These are phyloP conservation scores for Salmo trutta DNA, from an alignment of 2,797 vertebrate genomes.

Conservation along the genomic window DNA sequence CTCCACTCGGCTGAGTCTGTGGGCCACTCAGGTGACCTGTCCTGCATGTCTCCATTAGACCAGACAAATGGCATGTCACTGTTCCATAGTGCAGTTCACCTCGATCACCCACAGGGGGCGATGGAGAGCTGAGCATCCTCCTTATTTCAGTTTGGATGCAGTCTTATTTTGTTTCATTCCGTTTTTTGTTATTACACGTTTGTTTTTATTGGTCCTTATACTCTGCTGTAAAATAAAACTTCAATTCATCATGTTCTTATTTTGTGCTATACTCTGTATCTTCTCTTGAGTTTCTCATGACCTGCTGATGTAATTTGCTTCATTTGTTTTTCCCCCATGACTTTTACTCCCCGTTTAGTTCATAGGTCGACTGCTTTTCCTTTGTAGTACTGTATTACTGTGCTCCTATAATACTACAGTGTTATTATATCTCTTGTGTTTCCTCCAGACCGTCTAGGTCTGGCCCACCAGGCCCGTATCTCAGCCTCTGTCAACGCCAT, in stretches of 20 bases:
- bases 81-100: neutral
- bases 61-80: conserved; percentile 58
- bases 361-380: no score
- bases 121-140: neutral
- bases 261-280: neutral
- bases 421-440: conserved; percentile 34
- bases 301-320: neutral
- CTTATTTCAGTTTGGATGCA: neutral
- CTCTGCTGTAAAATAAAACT: neutral
- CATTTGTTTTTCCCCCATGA: neutral
- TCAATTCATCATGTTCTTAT: neutral
- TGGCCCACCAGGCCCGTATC: conserved; percentile 87
- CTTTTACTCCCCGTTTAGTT: neutral
- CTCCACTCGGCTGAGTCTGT: conserved; percentile 88
- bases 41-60: conserved; percentile 67
- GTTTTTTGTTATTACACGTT: no score
- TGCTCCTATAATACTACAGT: no score
- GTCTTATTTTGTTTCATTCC: neutral
- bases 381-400: no score
- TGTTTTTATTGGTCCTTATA: neutral
- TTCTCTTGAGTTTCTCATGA: neutral
- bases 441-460: conserved; percentile 74
- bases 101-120: conserved; percentile 1
- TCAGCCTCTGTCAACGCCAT: conserved; percentile 90
- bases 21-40: conserved; percentile 96